A percentile compares a stretch with the other conserved stretches of the same genome.
These are phyloP conservation scores for Clarias macrocephalus DNA, from an alignment of 2,113 vertebrate genomes.

Conservation along the genomic window DNA sequence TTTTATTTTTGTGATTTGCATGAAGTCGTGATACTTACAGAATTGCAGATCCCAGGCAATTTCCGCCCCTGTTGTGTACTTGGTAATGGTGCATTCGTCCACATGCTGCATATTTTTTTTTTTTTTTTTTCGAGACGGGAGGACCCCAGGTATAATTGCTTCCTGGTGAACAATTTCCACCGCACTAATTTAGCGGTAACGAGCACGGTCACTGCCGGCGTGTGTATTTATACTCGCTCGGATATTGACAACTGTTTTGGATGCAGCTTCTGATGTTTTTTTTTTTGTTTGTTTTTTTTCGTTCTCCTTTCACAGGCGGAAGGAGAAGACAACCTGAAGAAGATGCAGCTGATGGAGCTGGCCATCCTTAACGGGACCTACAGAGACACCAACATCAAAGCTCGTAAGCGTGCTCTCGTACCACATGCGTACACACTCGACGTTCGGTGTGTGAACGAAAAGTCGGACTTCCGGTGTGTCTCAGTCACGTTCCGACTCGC, in stretches of 20 bases:
- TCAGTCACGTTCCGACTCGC: constrained; percentile 38
- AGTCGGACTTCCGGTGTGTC: constrained; percentile 48
- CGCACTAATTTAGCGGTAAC: constrained; percentile 75
- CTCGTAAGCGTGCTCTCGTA: constrained; percentile 66
- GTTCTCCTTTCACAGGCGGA: constrained; percentile 67
- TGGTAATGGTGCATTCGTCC: too few species aligned
- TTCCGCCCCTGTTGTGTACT: too few species aligned
- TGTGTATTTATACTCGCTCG: constrained; percentile 73
- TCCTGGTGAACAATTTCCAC: constrained; percentile 72
- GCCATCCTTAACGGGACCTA: constrained; percentile 83
- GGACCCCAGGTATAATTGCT: constrained; percentile 70
- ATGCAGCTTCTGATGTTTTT: neutral
- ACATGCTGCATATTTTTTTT: too few species aligned
- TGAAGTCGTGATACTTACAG: too few species aligned
- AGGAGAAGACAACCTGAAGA: constrained; percentile 83
- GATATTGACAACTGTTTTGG: constrained; percentile 69
- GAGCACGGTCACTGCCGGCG: constrained; percentile 64
- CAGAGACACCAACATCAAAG: constrained; percentile 81
- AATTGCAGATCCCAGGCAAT: too few species aligned
- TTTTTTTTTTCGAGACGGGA: constrained; percentile 38
- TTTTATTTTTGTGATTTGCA: too few species aligned
- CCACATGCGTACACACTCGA: neutral
- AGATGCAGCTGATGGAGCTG: constrained; percentile 83
- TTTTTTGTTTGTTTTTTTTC: neutral
- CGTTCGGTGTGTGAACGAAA: too few species aligned